Evolutionary conservation across 2,113 vertebrate species (phyloP).

Genomic region (Romanogobio albipinnatus): DNA sequence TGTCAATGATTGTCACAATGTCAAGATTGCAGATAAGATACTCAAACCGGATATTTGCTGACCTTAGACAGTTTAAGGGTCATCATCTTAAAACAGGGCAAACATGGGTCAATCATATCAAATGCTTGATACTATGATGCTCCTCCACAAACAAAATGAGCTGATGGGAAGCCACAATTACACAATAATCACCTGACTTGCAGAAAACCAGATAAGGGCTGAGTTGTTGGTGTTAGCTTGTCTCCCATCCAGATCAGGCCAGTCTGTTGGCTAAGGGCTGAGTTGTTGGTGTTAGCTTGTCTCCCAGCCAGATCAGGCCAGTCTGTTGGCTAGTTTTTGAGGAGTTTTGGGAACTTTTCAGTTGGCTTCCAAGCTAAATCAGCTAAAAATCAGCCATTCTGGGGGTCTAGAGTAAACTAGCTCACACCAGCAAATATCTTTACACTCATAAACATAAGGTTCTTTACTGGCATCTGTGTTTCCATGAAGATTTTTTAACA

Average conservation of each 20-base stretch:
- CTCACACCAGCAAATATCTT: not conserved
- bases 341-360: not conserved
- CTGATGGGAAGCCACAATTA: not conserved
- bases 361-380: not conserved
- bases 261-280: not conserved
- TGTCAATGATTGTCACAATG: too few species aligned
- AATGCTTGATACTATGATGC: not conserved
- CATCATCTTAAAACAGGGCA: not conserved
- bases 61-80: not conserved
- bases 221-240: not conserved
- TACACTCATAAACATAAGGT: not conserved
- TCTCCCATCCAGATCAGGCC: not conserved
- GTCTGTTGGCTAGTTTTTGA: not conserved
- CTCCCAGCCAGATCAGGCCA: not conserved
- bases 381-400: not conserved
- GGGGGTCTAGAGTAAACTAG: not conserved
- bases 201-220: not conserved
- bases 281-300: not conserved
- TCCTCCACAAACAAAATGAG: conserved; percentile 14
- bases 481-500: not conserved
- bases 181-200: not conserved
- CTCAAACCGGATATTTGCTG: conserved; percentile 2
- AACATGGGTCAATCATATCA: not conserved
- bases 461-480: not conserved
- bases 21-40: not conserved